These are phyloP conservation scores for Poecile atricapillus DNA, from an alignment of 2,113 vertebrate species.

Conservation along the genomic window DNA sequence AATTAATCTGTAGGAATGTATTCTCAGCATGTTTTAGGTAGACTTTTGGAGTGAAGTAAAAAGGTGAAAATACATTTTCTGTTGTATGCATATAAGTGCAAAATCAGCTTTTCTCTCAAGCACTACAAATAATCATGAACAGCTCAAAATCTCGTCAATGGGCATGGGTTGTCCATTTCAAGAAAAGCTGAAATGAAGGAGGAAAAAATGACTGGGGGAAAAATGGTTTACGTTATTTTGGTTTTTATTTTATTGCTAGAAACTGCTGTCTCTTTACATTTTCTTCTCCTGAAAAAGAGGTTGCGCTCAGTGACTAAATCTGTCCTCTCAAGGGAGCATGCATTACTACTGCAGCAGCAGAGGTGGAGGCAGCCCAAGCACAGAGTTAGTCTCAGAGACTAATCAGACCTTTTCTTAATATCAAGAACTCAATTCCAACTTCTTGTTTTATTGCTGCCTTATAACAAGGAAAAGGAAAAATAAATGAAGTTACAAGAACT, in stretches of 20 bases:
- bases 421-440: neutral
- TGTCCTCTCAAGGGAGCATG: conserved; percentile 24
- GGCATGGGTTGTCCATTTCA: neutral
- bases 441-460: neutral
- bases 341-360: conserved; percentile 33
- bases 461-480: neutral
- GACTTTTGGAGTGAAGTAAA: neutral
- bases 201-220: neutral
- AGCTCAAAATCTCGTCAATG: neutral
- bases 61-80: neutral
- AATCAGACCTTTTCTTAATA: neutral
- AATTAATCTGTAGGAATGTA: neutral
- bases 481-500: neutral
- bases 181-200: neutral
- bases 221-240: neutral
- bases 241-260: conserved; percentile 25
- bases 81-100: neutral
- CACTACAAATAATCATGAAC: neutral
- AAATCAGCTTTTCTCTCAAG: conserved; percentile 32
- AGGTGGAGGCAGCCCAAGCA: neutral
- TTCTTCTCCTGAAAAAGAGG: conserved; percentile 44
- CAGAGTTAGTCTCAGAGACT: neutral
- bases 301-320: conserved; percentile 16
- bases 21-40: neutral
- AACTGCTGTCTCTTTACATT: conserved; percentile 62